Base-by-base conservation (phyloP, 1,140 invertebrate genomes). In the Lordiphosa collinella region DNA sequence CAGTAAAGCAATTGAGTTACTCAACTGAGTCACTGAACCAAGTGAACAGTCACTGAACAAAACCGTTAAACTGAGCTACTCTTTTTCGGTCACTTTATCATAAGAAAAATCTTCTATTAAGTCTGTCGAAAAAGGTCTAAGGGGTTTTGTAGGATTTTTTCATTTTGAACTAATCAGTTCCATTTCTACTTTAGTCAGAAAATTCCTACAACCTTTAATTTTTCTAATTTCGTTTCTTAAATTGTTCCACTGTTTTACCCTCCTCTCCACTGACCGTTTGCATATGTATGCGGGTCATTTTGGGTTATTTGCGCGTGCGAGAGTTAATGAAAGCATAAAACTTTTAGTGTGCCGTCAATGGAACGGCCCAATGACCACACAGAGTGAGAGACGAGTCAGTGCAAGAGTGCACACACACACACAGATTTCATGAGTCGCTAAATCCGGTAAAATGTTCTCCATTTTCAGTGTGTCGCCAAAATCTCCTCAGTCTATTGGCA, bases 401-500 rank as follows among this genome's bases (percentile, higher is more conserved):
- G n/a, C n/a, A n/a, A 29, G 25, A 29, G 25, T 22, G 18, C 18
- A 22, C 50, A 51, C 64, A 66, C 18, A 22, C 50, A 51, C 64
- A 66, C 52, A 70, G 60, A 80, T 80, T 79, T 79, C 65, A 74
- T 80, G 65, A 41, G 51, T 14, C 52, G 38, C 51, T 61, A 46
- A 55, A 61, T 16, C 11, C 34, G 14, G 25, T 7, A 51, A 69
- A 68, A 68, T 50, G 52, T 59, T 36, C 49, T 49, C 49, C 12
- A 32, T 14, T 31, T 13, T 32, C 16, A 92, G 91, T 97, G 95
- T 90, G 91, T 95, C 73, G 95, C 95, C 7, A 96, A 94, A 43
- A 95, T 96, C 88, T 94, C 94, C 1, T 94, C 94, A 10, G 92
- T 96, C 4, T 96, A 96, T 89, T 94, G 93, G 92, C 91, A 93